A percentile compares a stretch with the other conserved stretches of the same genome.
These are phyloP conservation scores for Phylloscopus collybita DNA, from an alignment of 2,797 vertebrate genomes.

Conservation along the genomic window DNA sequence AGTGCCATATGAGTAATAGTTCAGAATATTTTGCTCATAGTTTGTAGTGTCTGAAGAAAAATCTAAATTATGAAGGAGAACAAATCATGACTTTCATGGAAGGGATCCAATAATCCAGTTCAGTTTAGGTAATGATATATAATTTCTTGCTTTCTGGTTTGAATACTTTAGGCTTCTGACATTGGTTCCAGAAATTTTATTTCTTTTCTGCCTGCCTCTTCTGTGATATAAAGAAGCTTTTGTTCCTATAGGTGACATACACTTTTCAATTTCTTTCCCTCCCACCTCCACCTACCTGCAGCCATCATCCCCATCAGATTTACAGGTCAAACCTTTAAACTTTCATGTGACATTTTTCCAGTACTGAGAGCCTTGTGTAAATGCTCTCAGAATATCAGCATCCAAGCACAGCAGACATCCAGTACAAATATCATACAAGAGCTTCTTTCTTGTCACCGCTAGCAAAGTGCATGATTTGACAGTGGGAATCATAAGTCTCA, in stretches of 20 bases:
- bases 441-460: not conserved
- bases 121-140: not conserved
- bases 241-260: not conserved
- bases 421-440: not conserved
- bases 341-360: not conserved
- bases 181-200: not conserved
- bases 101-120: not conserved
- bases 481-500: not conserved
- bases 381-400: not conserved
- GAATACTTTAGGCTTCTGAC: not conserved
- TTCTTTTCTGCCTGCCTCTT: not conserved
- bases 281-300: not conserved
- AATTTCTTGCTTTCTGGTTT: not conserved
- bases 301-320: not conserved
- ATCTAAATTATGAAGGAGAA: slow-evolving; percentile 13
- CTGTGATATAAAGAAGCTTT: not conserved
- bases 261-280: not conserved
- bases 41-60: slow-evolving; percentile 13
- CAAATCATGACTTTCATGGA: not conserved
- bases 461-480: not conserved
- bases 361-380: not conserved
- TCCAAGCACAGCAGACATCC: not conserved
- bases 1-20: not conserved
- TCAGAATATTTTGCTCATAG: not conserved
- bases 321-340: slow-evolving; percentile 1